Evolutionary conservation across 35 echinoderm and acorn worm species (phyloP), one percentile per base, ranked within the genome.

Genomic region (Ophiothrix spiculata): DNA sequence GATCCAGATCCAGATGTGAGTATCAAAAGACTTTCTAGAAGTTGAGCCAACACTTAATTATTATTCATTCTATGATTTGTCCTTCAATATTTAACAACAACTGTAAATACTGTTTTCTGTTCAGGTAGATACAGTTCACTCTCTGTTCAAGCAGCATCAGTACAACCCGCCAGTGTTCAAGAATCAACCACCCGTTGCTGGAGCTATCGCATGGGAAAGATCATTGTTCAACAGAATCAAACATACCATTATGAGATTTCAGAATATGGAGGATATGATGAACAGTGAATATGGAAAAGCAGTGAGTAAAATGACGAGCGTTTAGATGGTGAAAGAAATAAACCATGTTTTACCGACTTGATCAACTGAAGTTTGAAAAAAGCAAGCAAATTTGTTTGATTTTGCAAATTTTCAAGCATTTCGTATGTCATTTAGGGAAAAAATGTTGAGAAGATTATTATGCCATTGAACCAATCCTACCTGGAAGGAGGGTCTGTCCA

Each of bases 231-330:
- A 91, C 46, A 82, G 95, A 16, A 98, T 94, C 64, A 98, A 98
- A 36, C 95, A 98, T 83, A 97, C 95, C 77, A 98, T 98, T 74
- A 98, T 98, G 36, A 74, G 95, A 35, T 98, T 98, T 79, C 95
- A 98, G 79, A 77, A 80, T 31, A 90, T 98, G 73, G 95, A 98
- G 35, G 95, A 98, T 36, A 91, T 98, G 85, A 83, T 94, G 80
- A 81, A 85, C 64, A 98, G 91, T 75, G 95, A 98, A 79, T 94
- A 94, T 39, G 95, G 95, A 37, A 97, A 97, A 90, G 91, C 91
- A 31, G 95, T 97, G 79, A 91, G 91, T 93, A 8, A 45, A 31
- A 21, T n/a, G n/a, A n/a, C n/a, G n/a, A n/a, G n/a, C n/a, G n/a
- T n/a, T n/a, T n/a, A n/a, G n/a, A n/a, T n/a, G n/a, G n/a, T n/a